Percentiles rank a stretch among this genome's conserved stretches.
These are phyloP conservation scores for Spheniscus mendiculus DNA, from an alignment of 2,113 vertebrate species.

Conservation along the genomic window DNA sequence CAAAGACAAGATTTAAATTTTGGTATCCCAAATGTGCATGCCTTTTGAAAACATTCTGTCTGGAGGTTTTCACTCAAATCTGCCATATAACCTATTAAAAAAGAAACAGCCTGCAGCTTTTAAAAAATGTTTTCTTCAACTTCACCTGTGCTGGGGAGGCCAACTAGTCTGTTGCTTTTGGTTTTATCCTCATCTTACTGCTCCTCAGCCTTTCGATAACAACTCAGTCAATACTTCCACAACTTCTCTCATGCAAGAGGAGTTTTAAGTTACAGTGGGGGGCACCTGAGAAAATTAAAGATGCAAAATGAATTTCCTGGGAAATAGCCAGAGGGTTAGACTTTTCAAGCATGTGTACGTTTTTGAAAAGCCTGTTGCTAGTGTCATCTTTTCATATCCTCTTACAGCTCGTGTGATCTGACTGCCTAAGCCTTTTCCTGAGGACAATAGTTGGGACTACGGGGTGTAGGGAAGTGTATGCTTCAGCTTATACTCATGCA, in stretches of 20 bases:
- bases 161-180: background rate
- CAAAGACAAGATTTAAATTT: background rate
- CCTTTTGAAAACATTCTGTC: background rate
- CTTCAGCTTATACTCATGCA: background rate
- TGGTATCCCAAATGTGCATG: background rate
- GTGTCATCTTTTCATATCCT: background rate
- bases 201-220: background rate
- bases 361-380: background rate
- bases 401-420: background rate
- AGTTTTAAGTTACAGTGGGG: background rate
- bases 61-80: background rate
- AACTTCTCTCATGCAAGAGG: background rate
- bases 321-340: background rate
- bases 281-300: background rate
- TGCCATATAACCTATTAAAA: background rate
- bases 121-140: background rate
- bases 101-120: background rate
- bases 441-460: background rate
- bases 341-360: accelerated
- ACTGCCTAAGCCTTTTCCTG: background rate
- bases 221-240: background rate
- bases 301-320: background rate
- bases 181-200: background rate
- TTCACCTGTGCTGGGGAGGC: background rate
- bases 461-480: background rate